Evolutionary conservation across 2,113 vertebrate species (phyloP).

Genomic region (Spheniscus mendiculus): DNA sequence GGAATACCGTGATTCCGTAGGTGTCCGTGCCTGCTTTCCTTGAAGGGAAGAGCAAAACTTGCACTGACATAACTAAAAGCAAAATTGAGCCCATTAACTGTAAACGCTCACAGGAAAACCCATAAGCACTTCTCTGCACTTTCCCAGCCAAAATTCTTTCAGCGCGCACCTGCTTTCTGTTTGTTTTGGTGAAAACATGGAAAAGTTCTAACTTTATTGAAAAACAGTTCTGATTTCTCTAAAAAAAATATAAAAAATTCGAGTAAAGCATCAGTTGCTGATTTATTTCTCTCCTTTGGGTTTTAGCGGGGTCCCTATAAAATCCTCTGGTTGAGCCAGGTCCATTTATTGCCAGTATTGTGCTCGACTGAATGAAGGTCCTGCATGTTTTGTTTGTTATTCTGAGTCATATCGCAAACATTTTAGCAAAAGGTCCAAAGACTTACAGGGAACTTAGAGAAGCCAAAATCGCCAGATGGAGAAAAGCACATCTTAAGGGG

Average conservation of each 20-base stretch:
- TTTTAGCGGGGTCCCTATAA: slow-evolving; percentile 56
- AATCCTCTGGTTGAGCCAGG: slow-evolving; percentile 50
- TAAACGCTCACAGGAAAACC: neutral
- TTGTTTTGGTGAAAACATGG: slow-evolving; percentile 55
- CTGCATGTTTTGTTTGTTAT: slow-evolving; percentile 71
- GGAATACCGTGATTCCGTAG: neutral
- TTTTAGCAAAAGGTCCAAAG: slow-evolving; percentile 67
- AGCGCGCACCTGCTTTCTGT: slow-evolving; percentile 58
- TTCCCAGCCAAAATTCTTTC: slow-evolving; percentile 35
- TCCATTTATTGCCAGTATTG: slow-evolving; percentile 32
- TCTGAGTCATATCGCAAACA: slow-evolving; percentile 77
- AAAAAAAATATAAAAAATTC: neutral
- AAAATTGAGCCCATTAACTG: neutral
- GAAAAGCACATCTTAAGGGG: slow-evolving; percentile 49
- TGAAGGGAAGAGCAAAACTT: neutral
- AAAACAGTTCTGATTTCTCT: neutral
- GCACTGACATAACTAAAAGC: neutral
- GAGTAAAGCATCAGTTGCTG: neutral
- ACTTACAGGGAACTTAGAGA: slow-evolving; percentile 44
- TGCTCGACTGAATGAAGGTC: slow-evolving; percentile 43
- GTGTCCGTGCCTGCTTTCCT: neutral
- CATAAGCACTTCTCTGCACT: neutral
- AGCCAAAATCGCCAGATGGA: slow-evolving; percentile 54
- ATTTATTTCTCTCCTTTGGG: slow-evolving; percentile 38
- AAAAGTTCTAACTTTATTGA: neutral